Evolutionary conservation across 2,113 vertebrate genomes (phyloP), one percentile per base, ranked within the genome.

Genomic region (Meriones unguiculatus): DNA sequence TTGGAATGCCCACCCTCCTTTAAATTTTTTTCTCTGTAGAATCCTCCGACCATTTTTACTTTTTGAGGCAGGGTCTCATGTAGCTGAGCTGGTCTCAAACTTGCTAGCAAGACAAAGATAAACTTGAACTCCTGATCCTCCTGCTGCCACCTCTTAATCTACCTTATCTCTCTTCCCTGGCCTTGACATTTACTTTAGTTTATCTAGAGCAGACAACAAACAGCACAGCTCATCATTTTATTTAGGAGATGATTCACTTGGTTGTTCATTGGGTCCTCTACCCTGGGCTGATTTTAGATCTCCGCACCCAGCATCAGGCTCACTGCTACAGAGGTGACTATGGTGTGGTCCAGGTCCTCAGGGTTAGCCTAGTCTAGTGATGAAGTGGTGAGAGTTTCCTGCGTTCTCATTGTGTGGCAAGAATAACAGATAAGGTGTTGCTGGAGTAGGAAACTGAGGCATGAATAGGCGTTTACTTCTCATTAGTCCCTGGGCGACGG

Each of bases 91-190:
- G 6, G 28, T 35, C 65, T 70, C 65, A 69, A 50, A 69, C n/a
- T 86, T 87, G 30, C 30, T 87, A 69, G 64, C 28, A 32, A 52
- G 85, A 18, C 30, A 52, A 24, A 22, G 28, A 67, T 87, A 69
- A 67, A 69, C 32, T 52, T 69, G 46, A 69, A 52, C 38, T 84
- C 30, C 17, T 1, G 10, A 87, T 52, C 64, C 46, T 87, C 17
- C 62, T 20, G 1, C 9, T 9, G 65, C 4, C 2, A 32, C 4
- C 62, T 89, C 67, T 91, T 8, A 24, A 14, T 64, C 59, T n/a
- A 11, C 30, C 24, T 80, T 5, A 0, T 3, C 12, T 85, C 30
- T 22, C 0, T 18, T 6, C 57, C 1, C 52, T 46, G 8, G 4
- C 13, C 50, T 50, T 24, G 30, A 13, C 8, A 2, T 35, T 81